Evolutionary conservation across 2,888 invertebrate species (phyloP), one percentile per base, ranked within the genome.

Genomic region (Prostheceraeus crozeri): DNA sequence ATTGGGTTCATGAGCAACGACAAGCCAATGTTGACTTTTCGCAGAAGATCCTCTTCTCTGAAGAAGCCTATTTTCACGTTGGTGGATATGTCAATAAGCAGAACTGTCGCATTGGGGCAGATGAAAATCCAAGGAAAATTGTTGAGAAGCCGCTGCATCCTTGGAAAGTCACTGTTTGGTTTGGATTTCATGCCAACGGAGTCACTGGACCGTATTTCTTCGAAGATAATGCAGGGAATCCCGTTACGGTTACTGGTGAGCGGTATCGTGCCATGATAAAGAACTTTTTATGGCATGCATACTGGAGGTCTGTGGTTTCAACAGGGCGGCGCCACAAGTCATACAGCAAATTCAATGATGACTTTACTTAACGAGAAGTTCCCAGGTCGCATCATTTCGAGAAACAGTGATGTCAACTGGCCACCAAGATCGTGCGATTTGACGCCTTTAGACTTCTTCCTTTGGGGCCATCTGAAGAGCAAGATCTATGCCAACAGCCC

Each of bases 141-240:
- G 45, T 64, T 31, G 68, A 72, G 65, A 63, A n/a, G 63, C 67
- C 52, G 62, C 65, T 73, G 65, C 68, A 71, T 68, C 69, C 71
- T 62, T 63, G 68, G 68, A 67, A 65, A 67, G 64, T 68, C 30
- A 72, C 71, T 64, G 71, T 71, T 69, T 75, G 74, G 70, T 68
- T 74, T 65, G 71, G 69, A 63, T 71, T 75, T 63, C 71, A 68
- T 68, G 65, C 67, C 66, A 69, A 67, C 57, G 71, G 70, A 62
- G 66, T 73, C 56, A 72, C 73, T 64, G 71, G 70, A 40, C 72
- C 71, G 33, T 70, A 68, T 56, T 71, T 73, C 58, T 69, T 65
- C 48, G 67, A 72, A 71, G 67, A 73, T 61, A 68, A 68, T 27
- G 68, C 8, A 14, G 14, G 14, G 10, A n/a, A 45, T n/a, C 10